A percentile compares a stretch with the other conserved stretches of the same genome.
Conservation (phyloP, 2,888 invertebrate genomes). For the Dermolepida albohirtum region DNA sequence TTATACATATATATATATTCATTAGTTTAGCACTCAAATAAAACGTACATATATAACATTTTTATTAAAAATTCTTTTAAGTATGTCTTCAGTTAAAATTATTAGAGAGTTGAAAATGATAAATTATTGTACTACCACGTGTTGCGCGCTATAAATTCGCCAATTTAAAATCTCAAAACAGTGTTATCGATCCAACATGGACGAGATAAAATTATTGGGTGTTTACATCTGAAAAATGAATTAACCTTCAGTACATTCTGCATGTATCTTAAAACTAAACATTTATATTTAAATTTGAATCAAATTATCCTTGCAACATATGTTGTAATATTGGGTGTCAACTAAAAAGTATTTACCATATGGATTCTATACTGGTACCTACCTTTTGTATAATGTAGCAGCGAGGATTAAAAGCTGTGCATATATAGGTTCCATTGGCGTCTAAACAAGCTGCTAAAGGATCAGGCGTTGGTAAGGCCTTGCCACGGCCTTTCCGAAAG, state of each 20-base stretch:
- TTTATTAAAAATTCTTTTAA: no score
- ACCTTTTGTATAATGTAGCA: conserved; percentile 77
- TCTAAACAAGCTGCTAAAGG: conserved; percentile 67
- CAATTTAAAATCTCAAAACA: conserved; percentile 52
- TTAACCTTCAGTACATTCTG: not conserved
- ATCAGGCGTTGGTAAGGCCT: conserved; percentile 61
- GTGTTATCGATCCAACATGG: conserved; percentile 32
- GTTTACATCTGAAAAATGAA: conserved; percentile 12
- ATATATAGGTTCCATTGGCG: conserved; percentile 71
- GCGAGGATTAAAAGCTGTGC: conserved; percentile 72
- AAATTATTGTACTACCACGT: conserved; percentile 51
- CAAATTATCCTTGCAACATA: no score
- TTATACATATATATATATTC: no score
- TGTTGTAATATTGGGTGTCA: not conserved
- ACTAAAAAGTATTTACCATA: conserved; percentile 25
- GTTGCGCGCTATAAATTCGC: conserved; percentile 53
- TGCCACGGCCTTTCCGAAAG: conserved; percentile 63
- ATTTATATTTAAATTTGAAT: not conserved
- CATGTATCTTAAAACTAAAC: not conserved
- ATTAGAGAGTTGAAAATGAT: no score
- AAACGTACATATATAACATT: no score
- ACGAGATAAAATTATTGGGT: conserved; percentile 13
- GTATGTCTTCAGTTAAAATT: no score
- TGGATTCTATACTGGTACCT: conserved; percentile 49
- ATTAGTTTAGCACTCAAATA: no score